Percentiles rank a stretch among this genome's conserved stretches.
These are phyloP conservation scores for Eustalomyia histrio DNA, from an alignment of 2,888 invertebrate genomes.

Conservation along the genomic window DNA sequence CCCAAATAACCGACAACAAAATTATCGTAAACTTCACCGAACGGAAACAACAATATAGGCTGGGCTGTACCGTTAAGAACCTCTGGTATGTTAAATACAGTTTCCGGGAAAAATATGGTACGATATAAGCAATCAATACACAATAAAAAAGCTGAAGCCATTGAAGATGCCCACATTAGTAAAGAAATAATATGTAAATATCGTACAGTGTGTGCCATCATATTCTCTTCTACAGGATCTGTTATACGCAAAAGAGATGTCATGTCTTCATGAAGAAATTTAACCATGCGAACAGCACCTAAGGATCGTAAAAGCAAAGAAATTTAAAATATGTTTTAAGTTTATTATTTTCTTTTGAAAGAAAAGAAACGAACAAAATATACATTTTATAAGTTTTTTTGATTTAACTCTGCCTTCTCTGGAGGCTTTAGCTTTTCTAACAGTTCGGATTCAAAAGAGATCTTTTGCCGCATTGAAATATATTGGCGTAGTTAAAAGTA, in stretches of 20 bases:
- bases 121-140: constrained; percentile 71
- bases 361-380: too few species aligned
- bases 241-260: constrained; percentile 62
- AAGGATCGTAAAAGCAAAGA: not conserved
- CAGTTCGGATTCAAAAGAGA: too few species aligned
- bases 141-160: constrained; percentile 69
- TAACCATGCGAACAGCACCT: constrained; percentile 72
- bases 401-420: too few species aligned
- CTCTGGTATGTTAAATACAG: constrained; percentile 70
- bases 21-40: constrained; percentile 70
- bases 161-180: constrained; percentile 69
- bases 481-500: too few species aligned
- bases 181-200: constrained; percentile 69
- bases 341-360: too few species aligned
- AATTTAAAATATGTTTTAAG: too few species aligned
- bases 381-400: too few species aligned
- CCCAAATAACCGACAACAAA: constrained; percentile 71
- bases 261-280: too few species aligned
- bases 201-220: constrained; percentile 65
- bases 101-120: constrained; percentile 69
- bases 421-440: too few species aligned
- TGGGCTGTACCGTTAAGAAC: constrained; percentile 67
- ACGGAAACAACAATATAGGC: constrained; percentile 72
- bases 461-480: too few species aligned
- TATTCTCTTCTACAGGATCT: constrained; percentile 66